phyloP scores from a whole-genome alignment of 2,888 invertebrate species.

The Spodoptera picta region DNA sequence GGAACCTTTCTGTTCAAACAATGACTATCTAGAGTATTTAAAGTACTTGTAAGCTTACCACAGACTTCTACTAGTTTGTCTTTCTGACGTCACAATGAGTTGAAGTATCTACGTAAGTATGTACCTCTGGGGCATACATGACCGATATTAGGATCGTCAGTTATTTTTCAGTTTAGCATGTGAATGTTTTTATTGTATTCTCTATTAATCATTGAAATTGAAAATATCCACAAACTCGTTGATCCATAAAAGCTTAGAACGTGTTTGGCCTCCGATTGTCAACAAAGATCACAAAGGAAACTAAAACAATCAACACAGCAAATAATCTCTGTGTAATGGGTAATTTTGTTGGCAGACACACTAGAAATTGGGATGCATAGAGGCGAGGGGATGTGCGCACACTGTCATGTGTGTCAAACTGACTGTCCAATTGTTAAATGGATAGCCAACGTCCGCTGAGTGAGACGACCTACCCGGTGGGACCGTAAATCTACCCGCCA shows the following conservation, averaged over 20 bases:
- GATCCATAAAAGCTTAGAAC: too few relatives aligned
- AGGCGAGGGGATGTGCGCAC: conserved; percentile 55
- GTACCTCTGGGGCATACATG: conserved; percentile 5
- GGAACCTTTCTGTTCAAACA: conserved; percentile 61
- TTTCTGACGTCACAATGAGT: conserved; percentile 14
- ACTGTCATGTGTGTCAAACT: conserved; percentile 73
- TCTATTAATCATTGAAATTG: too few relatives aligned
- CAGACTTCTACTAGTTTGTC: conserved; percentile 31
- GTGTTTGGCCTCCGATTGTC: too few relatives aligned
- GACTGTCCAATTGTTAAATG: conserved; percentile 74
- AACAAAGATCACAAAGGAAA: not conserved
- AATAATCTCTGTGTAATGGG: conserved; percentile 28
- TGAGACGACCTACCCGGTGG: conserved; percentile 67
- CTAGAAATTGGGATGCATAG: conserved; percentile 51
- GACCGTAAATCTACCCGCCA: conserved; percentile 66
- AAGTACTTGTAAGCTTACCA: conserved; percentile 44
- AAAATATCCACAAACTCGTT: not conserved
- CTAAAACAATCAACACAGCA: conserved; percentile 10
- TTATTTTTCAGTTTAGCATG: not conserved
- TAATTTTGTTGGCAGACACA: conserved; percentile 34
- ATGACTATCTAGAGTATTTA: conserved; percentile 55
- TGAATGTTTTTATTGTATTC: too few relatives aligned
- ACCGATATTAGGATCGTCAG: not conserved
- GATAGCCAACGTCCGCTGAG: conserved; percentile 69
- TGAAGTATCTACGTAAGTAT: conserved; percentile 2